These are phyloP conservation scores for Melangyna quadrimaculata DNA, from an alignment of 2,888 invertebrate genomes.

Conservation along the genomic window DNA sequence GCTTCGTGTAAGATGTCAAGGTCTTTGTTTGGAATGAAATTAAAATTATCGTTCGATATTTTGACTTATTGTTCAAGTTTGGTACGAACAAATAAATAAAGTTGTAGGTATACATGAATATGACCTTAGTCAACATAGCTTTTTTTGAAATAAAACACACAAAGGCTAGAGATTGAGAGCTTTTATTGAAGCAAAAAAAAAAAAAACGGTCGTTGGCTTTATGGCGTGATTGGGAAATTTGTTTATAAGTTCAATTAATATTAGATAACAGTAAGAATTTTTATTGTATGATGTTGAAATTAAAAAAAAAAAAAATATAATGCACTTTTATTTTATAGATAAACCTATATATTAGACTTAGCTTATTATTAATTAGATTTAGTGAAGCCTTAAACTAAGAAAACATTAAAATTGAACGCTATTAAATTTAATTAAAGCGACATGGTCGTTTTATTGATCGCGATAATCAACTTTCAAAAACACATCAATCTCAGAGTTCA, in stretches of 20 bases:
- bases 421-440: too few species aligned
- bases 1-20: constrained; percentile 32
- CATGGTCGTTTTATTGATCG: too few species aligned
- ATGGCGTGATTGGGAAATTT: constrained; percentile 35
- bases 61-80: background rate
- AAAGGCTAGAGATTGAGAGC: background rate
- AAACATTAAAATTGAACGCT: too few species aligned
- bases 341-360: too few species aligned
- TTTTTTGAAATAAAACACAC: constrained; percentile 2
- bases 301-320: too few species aligned
- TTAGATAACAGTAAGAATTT: background rate
- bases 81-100: background rate
- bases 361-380: too few species aligned
- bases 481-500: too few species aligned
- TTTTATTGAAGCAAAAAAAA: background rate
- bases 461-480: too few species aligned
- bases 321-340: too few species aligned
- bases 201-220: constrained; percentile 25
- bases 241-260: background rate
- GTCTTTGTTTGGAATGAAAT: constrained; percentile 13
- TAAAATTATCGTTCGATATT: constrained; percentile 20
- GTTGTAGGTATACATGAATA: background rate
- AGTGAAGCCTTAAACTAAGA: too few species aligned
- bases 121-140: constrained; percentile 62
- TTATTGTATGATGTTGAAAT: background rate